A percentile compares a stretch with the other conserved stretches of the same genome.
Evolutionary conservation across 2,888 invertebrate genomes (phyloP).

Genomic region (Dione juno): DNA sequence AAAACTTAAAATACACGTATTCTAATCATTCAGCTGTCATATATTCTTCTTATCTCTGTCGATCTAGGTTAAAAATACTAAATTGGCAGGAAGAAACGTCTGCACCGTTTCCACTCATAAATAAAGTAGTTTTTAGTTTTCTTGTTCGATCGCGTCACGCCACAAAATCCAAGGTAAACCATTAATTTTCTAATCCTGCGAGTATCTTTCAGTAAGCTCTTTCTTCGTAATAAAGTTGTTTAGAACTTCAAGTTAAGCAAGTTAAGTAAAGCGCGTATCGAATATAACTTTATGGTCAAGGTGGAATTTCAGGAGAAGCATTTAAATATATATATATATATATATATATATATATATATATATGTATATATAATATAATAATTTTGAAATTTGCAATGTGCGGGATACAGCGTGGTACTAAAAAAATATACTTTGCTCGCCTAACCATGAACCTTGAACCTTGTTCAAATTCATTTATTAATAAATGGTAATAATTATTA

Average conservation of each 20-base stretch:
- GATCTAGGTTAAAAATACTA: constrained; percentile 36
- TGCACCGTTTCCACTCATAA: constrained; percentile 28
- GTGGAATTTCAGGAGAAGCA: neutral
- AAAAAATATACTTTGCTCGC: no score
- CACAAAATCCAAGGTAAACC: constrained; percentile 27
- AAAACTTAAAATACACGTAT: constrained; percentile 25
- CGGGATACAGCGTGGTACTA: no score
- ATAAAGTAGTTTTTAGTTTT: constrained; percentile 29
- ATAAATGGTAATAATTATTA: no score
- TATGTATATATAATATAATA: no score
- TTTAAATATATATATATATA: no score
- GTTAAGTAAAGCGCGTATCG: constrained; percentile 32
- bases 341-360: no score
- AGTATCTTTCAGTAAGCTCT: constrained; percentile 37
- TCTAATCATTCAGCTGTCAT: constrained; percentile 23
- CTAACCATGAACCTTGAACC: no score
- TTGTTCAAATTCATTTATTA: no score
- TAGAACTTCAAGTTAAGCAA: constrained; percentile 32
- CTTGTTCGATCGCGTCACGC: constrained; percentile 11
- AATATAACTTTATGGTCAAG: constrained; percentile 22
- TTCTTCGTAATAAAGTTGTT: constrained; percentile 36
- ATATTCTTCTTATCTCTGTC: constrained; percentile 33
- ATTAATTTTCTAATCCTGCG: constrained; percentile 34
- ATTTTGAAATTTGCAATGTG: no score
- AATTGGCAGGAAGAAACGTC: constrained; percentile 31